These are phyloP conservation scores for Alouatta palliata DNA, from an alignment of 2,113 vertebrate genomes.

Conservation along the genomic window DNA sequence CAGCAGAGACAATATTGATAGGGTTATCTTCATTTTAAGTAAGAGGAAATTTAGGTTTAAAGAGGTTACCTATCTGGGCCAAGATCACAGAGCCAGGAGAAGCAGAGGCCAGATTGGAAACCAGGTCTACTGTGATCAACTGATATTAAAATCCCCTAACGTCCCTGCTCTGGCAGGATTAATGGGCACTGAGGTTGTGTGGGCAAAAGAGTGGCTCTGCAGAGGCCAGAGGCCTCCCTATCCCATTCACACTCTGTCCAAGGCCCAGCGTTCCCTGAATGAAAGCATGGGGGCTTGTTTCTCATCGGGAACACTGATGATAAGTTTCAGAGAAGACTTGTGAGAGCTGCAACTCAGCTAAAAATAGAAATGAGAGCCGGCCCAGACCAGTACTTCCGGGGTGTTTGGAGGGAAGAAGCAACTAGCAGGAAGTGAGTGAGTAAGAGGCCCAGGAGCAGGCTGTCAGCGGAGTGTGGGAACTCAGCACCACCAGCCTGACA, in stretches of 20 bases:
- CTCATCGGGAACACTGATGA: neutral
- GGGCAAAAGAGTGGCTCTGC: neutral
- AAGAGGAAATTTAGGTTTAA: neutral
- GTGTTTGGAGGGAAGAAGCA: neutral
- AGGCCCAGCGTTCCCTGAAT: neutral
- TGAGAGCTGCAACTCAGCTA: neutral
- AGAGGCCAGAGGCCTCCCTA: neutral
- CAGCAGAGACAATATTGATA: too few species aligned
- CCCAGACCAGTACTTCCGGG: neutral
- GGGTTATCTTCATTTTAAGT: neutral
- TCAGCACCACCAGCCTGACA: neutral
- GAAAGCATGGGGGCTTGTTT: neutral
- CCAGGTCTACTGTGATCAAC: neutral
- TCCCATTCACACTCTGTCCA: neutral
- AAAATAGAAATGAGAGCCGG: neutral
- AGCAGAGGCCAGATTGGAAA: neutral
- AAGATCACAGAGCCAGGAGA: neutral
- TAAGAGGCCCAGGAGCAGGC: neutral
- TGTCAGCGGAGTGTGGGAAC: neutral
- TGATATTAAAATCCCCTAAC: neutral
- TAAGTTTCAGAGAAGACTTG: neutral
- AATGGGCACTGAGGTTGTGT: neutral
- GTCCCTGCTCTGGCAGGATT: neutral
- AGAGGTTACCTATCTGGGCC: neutral
- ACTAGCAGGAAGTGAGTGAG: neutral